These are phyloP conservation scores for Cuculus canorus DNA, from an alignment of 2,797 vertebrate species.

Conservation along the genomic window DNA sequence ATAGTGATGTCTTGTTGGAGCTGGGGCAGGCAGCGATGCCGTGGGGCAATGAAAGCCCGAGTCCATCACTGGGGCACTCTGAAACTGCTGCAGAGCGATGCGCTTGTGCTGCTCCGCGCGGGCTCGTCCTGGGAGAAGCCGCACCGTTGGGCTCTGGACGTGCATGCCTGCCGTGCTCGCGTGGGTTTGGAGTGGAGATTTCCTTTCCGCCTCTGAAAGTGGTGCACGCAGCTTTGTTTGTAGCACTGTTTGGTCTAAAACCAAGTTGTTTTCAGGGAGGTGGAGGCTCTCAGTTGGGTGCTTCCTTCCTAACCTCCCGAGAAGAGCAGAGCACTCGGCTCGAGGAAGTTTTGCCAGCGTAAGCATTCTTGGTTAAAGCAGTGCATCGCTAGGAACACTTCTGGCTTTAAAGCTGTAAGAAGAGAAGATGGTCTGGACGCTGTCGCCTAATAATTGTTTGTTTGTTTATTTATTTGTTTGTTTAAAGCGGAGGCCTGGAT, in stretches of 20 bases:
- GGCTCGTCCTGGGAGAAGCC: background rate
- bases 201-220: background rate
- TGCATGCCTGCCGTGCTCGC: background rate
- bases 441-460: background rate
- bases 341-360: slow-evolving; percentile 3
- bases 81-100: background rate
- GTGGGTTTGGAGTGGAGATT: background rate
- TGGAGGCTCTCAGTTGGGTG: background rate
- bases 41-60: background rate
- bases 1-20: background rate
- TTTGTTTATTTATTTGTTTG: background rate
- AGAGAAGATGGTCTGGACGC: background rate
- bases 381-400: background rate
- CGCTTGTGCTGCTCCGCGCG: fast-evolving
- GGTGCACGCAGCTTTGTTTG: background rate
- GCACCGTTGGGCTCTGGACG: background rate
- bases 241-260: background rate
- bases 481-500: background rate
- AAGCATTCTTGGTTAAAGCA: background rate
- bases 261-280: background rate
- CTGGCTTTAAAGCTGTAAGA: background rate
- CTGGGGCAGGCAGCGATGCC: background rate
- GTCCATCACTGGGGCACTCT: too few species aligned
- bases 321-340: background rate
- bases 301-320: slow-evolving; percentile 36